phyloP scores from a whole-genome alignment of 2,113 vertebrate genomes.

The Nycticorax nycticorax region DNA sequence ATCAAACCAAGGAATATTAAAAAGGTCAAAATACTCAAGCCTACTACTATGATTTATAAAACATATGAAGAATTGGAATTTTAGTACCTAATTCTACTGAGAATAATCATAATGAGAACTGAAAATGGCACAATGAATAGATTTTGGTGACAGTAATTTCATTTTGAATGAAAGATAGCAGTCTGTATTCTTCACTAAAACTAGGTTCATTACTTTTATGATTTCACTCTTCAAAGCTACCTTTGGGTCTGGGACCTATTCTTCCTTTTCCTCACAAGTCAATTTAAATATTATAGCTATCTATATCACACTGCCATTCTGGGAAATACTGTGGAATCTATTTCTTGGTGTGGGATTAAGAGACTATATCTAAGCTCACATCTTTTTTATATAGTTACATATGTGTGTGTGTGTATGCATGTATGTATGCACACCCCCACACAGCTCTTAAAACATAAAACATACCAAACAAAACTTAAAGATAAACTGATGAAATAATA shows the following conservation, averaged over 20 bases:
- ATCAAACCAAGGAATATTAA: constrained; percentile 54
- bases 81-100: constrained; percentile 46
- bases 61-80: constrained; percentile 56
- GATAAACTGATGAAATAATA: not conserved
- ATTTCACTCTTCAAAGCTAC: constrained; percentile 37
- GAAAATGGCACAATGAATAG: constrained; percentile 58
- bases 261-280: constrained; percentile 10
- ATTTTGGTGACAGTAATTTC: constrained; percentile 58
- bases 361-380: not conserved
- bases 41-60: constrained; percentile 61
- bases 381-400: not conserved
- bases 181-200: constrained; percentile 43
- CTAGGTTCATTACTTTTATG: constrained; percentile 57
- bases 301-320: not conserved
- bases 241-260: not conserved
- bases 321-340: not conserved
- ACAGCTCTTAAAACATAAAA: not conserved
- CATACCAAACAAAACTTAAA: not conserved
- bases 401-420: not conserved
- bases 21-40: constrained; percentile 69
- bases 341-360: not conserved
- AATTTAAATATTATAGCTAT: constrained; percentile 29
- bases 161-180: constrained; percentile 43
- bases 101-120: constrained; percentile 59
- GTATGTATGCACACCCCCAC: not conserved